Conservation (phyloP, 2,888 invertebrate genomes). For the Loripinus fragilis region DNA sequence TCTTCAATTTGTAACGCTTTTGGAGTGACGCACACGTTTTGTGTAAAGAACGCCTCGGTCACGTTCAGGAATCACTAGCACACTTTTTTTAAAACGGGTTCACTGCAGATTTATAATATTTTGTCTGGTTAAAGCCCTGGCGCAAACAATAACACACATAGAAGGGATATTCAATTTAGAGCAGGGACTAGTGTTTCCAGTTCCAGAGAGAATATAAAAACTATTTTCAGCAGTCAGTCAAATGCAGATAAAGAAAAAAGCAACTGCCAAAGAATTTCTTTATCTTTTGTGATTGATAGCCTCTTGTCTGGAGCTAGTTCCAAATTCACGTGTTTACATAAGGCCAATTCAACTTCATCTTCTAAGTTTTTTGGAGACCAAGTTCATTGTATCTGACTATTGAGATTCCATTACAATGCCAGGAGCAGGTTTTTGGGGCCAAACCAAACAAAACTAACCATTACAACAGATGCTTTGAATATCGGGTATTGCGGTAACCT, state of each 20-base stretch:
- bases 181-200: slow-evolving; percentile 31
- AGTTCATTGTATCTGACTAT: background rate
- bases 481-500: slow-evolving; percentile 41
- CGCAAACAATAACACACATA: slow-evolving; percentile 40
- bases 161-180: slow-evolving; percentile 29
- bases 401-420: slow-evolving; percentile 32
- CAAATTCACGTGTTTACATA: slow-evolving; percentile 23
- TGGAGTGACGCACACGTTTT: too few species aligned
- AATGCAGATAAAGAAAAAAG: background rate
- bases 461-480: slow-evolving; percentile 45
- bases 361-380: slow-evolving; percentile 21
- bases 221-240: slow-evolving; percentile 12
- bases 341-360: slow-evolving; percentile 33
- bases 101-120: too few species aligned
- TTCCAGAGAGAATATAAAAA: slow-evolving; percentile 31
- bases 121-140: too few species aligned
- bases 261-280: slow-evolving; percentile 31
- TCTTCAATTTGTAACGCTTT: too few species aligned
- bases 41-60: too few species aligned
- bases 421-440: slow-evolving; percentile 30
- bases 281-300: slow-evolving; percentile 35
- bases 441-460: slow-evolving; percentile 13
- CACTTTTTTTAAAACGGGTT: too few species aligned
- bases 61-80: too few species aligned
- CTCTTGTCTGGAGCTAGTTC: slow-evolving; percentile 27